A percentile compares a stretch with the other conserved stretches of the same genome.
Conservation (phyloP, 2,113 vertebrate species). For the Neodontobutis hainanensis region DNA sequence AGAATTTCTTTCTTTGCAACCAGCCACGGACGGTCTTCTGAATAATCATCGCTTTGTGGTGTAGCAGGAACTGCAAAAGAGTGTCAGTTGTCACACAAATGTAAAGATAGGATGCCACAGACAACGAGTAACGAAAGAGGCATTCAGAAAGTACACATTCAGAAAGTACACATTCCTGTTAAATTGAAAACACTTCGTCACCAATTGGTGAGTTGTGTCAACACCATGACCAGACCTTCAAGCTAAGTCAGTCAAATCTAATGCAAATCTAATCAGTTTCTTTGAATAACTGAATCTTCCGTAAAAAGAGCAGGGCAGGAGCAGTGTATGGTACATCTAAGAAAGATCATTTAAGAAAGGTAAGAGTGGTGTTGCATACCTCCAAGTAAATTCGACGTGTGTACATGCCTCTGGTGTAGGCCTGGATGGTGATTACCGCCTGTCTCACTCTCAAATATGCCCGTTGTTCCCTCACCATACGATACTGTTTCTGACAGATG, state of each 20-base stretch:
- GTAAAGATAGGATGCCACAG: neutral
- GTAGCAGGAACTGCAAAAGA: slow-evolving; percentile 80
- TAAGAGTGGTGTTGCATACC: slow-evolving; percentile 69
- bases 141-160: slow-evolving; percentile 22
- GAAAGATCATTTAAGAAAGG: too few species aligned
- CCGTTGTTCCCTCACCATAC: slow-evolving; percentile 82
- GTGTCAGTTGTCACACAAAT: neutral
- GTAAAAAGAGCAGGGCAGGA: neutral
- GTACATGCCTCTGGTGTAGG: slow-evolving; percentile 86
- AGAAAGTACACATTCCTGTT: slow-evolving; percentile 20
- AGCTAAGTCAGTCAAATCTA: neutral
- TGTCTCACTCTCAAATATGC: slow-evolving; percentile 73
- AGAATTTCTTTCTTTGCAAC: slow-evolving; percentile 80
- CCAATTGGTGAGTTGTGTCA: neutral
- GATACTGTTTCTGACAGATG: slow-evolving; percentile 87
- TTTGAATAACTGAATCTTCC: neutral
- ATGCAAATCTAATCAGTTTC: neutral
- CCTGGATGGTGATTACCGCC: slow-evolving; percentile 86
- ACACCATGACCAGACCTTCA: neutral
- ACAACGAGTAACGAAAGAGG: neutral
- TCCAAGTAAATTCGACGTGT: slow-evolving; percentile 83
- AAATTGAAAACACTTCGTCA: slow-evolving; percentile 2
- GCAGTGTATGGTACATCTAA: neutral
- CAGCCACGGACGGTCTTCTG: slow-evolving; percentile 85
- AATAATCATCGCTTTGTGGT: slow-evolving; percentile 90